phyloP scores from a whole-genome alignment of 2,113 vertebrate genomes.

The Rafetus swinhoei region DNA sequence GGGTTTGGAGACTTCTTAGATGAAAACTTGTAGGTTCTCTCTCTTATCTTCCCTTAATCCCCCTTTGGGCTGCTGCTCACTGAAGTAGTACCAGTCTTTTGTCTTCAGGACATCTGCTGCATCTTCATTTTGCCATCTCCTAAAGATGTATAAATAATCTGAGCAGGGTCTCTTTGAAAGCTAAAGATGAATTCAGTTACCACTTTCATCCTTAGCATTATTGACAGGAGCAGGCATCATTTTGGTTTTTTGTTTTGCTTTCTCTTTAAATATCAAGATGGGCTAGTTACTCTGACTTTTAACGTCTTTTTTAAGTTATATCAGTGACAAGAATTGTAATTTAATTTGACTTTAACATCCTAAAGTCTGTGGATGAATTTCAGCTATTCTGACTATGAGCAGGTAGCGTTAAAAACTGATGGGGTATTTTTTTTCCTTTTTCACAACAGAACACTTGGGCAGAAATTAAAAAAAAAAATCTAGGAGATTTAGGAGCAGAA shows the following conservation, averaged over 20 bases:
- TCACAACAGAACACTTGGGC: neutral
- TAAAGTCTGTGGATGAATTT: neutral
- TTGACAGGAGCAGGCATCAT: neutral
- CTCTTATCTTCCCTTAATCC: neutral
- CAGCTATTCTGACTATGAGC: neutral
- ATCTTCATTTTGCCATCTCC: neutral
- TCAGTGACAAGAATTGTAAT: neutral
- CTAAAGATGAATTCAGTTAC: neutral
- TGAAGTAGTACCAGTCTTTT: conserved; percentile 12
- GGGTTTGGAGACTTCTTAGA: neutral
- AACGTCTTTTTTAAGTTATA: neutral
- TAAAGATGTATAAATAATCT: neutral
- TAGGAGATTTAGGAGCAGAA: neutral
- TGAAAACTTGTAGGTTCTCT: neutral
- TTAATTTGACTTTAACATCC: neutral
- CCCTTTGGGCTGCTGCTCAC: neutral
- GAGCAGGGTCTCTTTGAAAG: neutral
- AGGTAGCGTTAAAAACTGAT: neutral
- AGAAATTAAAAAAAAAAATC: neutral
- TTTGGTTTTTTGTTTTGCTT: neutral
- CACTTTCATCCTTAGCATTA: neutral
- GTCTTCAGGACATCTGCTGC: neutral
- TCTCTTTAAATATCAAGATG: neutral
- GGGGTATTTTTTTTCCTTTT: neutral
- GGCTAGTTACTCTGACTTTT: neutral